Evolutionary conservation across 1,140 invertebrate genomes (phyloP).

Genomic region (Epicauta chinensis): DNA sequence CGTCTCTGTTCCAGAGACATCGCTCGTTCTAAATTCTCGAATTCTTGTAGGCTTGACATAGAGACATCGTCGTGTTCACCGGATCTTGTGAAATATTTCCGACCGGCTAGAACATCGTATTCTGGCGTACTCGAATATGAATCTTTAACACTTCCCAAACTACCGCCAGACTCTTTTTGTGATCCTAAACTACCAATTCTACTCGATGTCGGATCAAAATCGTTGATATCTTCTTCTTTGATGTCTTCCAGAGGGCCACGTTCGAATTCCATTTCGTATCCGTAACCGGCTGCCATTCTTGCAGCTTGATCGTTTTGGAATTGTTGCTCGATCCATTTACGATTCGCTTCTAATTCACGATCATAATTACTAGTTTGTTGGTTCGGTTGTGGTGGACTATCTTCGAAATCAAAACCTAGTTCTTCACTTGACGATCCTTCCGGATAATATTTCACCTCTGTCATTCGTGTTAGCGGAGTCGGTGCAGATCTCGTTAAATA

Average conservation of each 20-base stretch:
- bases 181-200: constrained; percentile 72
- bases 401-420: constrained; percentile 68
- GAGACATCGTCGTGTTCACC: constrained; percentile 88
- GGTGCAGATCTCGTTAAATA: constrained; percentile 58
- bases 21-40: constrained; percentile 82
- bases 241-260: constrained; percentile 82
- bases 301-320: constrained; percentile 62
- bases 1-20: constrained; percentile 59
- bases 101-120: constrained; percentile 72
- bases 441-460: constrained; percentile 47
- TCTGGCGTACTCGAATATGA: constrained; percentile 77
- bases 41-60: constrained; percentile 87
- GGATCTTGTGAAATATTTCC: constrained; percentile 68
- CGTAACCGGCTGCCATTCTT: constrained; percentile 56
- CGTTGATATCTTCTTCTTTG: constrained; percentile 80
- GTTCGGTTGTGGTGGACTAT: constrained; percentile 57
- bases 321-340: constrained; percentile 85
- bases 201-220: constrained; percentile 73
- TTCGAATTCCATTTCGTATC: constrained; percentile 64
- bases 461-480: constrained; percentile 50
- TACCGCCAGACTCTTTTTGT: constrained; percentile 71
- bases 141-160: constrained; percentile 68
- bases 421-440: constrained; percentile 51
- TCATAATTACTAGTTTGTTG: constrained; percentile 49
- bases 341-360: constrained; percentile 63